Evolutionary conservation across 30 jellyfish, hydroid and myxozoan genomes (phyloP).

Genomic region (Hydra vulgaris): DNA sequence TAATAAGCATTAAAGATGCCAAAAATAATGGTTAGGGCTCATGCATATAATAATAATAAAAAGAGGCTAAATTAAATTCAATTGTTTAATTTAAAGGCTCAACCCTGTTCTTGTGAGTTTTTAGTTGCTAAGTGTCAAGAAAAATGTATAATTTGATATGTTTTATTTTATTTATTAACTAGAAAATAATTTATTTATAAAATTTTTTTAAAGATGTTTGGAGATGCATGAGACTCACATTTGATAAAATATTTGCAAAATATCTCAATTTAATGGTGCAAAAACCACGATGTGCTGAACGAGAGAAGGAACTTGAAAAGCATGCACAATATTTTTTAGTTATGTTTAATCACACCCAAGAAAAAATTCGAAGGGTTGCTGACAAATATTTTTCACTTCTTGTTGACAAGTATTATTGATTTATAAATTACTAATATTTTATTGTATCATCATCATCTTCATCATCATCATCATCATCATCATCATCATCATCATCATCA

Average conservation of each 20-base stretch:
- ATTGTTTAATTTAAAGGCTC: too few relatives aligned
- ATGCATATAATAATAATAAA: too few relatives aligned
- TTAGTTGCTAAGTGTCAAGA: too few relatives aligned
- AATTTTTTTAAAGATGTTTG: conserved; percentile 40
- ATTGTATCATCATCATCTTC: too few relatives aligned
- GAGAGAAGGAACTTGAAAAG: conserved; percentile 76
- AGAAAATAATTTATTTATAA: too few relatives aligned
- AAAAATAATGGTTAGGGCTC: too few relatives aligned
- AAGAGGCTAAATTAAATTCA: too few relatives aligned
- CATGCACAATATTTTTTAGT: conserved; percentile 66
- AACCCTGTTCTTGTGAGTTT: too few relatives aligned
- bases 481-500: too few relatives aligned
- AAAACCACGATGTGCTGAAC: conserved; percentile 39
- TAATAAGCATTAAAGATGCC: too few relatives aligned
- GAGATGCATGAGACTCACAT: conserved; percentile 69
- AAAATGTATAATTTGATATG: too few relatives aligned
- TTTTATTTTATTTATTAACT: too few relatives aligned
- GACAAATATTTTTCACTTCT: conserved; percentile 71
- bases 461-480: background rate
- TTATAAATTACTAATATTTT: background rate
- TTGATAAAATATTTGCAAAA: conserved; percentile 56
- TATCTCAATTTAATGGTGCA: conserved; percentile 38
- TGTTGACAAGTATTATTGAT: conserved; percentile 59
- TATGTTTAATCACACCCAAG: conserved; percentile 72
- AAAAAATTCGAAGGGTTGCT: conserved; percentile 73